Percentiles rank a stretch among this genome's conserved stretches.
Evolutionary conservation across 2,113 vertebrate species (phyloP).

Genomic region (Toxostoma redivivum): DNA sequence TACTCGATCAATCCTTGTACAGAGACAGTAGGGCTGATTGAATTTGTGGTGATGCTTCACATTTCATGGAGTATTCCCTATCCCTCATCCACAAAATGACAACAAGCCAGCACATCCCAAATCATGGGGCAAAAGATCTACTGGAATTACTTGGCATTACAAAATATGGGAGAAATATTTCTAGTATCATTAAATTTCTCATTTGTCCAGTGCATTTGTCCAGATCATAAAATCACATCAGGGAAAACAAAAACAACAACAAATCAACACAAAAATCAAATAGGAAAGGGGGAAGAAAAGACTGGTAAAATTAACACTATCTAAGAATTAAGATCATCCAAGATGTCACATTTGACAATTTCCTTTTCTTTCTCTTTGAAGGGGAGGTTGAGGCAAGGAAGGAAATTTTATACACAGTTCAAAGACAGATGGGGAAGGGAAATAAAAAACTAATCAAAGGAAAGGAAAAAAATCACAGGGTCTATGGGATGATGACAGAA

Average conservation of each 20-base stretch:
- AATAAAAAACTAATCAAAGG: neutral
- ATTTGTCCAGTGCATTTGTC: conserved; percentile 22
- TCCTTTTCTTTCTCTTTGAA: neutral
- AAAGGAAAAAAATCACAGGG: neutral
- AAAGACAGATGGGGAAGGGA: neutral
- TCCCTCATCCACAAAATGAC: neutral
- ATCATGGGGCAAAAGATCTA: neutral
- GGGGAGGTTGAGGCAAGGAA: neutral
- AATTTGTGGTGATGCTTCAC: neutral
- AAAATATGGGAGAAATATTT: conserved; percentile 5
- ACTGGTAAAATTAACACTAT: neutral
- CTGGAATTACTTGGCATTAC: neutral
- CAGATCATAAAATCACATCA: neutral
- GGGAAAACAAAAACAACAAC: neutral
- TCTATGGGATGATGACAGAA: neutral
- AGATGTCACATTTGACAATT: neutral
- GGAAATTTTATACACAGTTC: neutral
- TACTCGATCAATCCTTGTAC: neutral
- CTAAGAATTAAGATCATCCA: neutral
- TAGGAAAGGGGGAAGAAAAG: neutral
- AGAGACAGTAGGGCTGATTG: neutral
- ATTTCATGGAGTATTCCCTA: neutral
- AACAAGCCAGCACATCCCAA: neutral
- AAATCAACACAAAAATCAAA: neutral
- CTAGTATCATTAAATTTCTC: conserved; percentile 48